Evolutionary conservation across 2,888 invertebrate species (phyloP), one percentile per base, ranked within the genome.

Genomic region (Drosophila colorata): DNA sequence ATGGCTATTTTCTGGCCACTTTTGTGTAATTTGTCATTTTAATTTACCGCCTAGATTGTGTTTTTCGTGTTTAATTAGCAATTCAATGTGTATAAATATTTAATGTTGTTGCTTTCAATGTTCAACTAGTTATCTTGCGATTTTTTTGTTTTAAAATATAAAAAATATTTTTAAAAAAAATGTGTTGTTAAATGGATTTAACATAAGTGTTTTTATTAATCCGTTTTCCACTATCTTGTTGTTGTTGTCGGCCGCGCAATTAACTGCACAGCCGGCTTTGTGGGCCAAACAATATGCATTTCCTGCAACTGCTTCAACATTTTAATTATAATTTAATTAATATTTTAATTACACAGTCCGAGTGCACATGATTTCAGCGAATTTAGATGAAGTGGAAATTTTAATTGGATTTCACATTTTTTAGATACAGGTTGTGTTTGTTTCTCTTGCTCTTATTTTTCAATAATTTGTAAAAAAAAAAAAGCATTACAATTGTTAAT

Each of bases 321-420:
- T 74, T 69, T 76, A 85, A 83, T 81, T 78, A 87, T 87, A 82
- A 76, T 83, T 82, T 82, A 85, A 83, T 86, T 83, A 82, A 68
- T 69, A 86, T 77, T 79, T 74, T 86, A 88, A 88, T 83, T 79
- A 83, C 74, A 49, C 69, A 53, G 64, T 60, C 46, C 31, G 43
- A 38, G 28, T 55, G 41, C 44, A 57, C 47, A 65, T 60, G 65
- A 66, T 47, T 74, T 47, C 46, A 65, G 37, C 49, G 63, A 64
- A 79, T 79, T 79, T 69, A 58, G 64, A 68, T 81, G 60, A 69
- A 76, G 74, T 67, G 73, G 40, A 66, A 51, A 73, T 67, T 75
- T 61, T 75, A 78, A 87, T 87, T 87, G 65, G 74, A 74, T 77
- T 74, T 72, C 55, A 23, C 47, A 40, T 28, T 46, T 71, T 47